Base-by-base conservation (phyloP, 1,140 invertebrate species). In the Drosophila melanogaster region DNA sequence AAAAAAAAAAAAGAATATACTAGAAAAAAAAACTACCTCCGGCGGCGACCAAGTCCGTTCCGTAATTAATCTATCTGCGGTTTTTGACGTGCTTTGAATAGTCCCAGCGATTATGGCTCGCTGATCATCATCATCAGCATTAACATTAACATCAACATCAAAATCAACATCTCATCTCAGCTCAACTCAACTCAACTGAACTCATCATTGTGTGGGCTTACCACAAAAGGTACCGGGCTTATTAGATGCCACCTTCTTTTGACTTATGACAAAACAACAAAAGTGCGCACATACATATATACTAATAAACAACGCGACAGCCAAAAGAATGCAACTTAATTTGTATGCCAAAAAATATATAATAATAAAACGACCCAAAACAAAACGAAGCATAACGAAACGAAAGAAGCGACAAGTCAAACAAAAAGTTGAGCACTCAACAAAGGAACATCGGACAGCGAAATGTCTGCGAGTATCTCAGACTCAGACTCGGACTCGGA, bases 11-110 rank as follows among this genome's bases (percentile, higher is more conserved):
- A 33, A 8, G 14, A 49, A n/a, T 35, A 33, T 41, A 43, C 41
- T 33, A 33, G 19, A 35, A 54, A 55, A 10, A 10, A 11, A 14
- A 14, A 38, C 37, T 14, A 46, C 49, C 54, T 44, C 46, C 47
- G 47, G 7, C 49, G 44, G 61, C 40, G 56, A 65, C 54, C 73
- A 72, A 79, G 81, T 79, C 79, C 60, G 70, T 69, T 67, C 65
- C 79, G 81, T 86, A 86, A 86, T 86, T 86, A 86, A 86, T 86
- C 81, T 83, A 69, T 76, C 69, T 86, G 80, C 65, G 77, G 61
- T 79, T 81, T 83, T 81, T 86, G 81, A 85, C 83, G 81, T 86
- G 78, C 81, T 86, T 86, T 86, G 81, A 86, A 85, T 86, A 81
- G 81, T 75, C 47, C 46, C 62, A 47, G 47, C 70, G 73, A 84